Evolutionary conservation across 2,113 vertebrate genomes (phyloP).

Genomic region (Collichthys lucidus): DNA sequence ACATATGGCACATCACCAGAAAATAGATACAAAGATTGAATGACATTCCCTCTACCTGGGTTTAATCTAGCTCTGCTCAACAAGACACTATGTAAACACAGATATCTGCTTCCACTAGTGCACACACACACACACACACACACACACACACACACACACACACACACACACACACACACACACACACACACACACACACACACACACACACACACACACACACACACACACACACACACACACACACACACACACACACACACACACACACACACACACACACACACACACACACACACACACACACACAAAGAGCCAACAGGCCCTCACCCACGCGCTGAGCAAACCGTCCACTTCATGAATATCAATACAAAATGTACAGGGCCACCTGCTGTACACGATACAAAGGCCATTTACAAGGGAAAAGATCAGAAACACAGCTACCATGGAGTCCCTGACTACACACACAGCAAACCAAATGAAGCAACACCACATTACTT

Average conservation of each 20-base stretch:
- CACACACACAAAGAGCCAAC: constrained; percentile 40
- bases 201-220: constrained; percentile 45
- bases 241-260: constrained; percentile 19
- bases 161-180: constrained; percentile 45
- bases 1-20: constrained; percentile 5
- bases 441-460: constrained; percentile 14
- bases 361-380: constrained; percentile 71
- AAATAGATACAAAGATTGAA: constrained; percentile 31
- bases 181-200: constrained; percentile 44
- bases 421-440: constrained; percentile 34
- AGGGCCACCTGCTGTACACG: constrained; percentile 68
- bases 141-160: constrained; percentile 44
- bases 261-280: constrained; percentile 23
- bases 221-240: constrained; percentile 30
- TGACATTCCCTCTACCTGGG: background rate
- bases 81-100: constrained; percentile 60
- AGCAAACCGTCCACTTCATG: constrained; percentile 65
- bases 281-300: constrained; percentile 25
- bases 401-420: constrained; percentile 60
- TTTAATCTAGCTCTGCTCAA: constrained; percentile 37
- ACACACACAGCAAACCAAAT: constrained; percentile 16
- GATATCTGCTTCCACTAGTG: constrained; percentile 44
- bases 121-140: constrained; percentile 30
- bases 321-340: constrained; percentile 45
- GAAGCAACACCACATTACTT: constrained; percentile 31